Base-by-base conservation (phyloP, 1,140 invertebrate genomes). In the Leptopilina boulardi region DNA sequence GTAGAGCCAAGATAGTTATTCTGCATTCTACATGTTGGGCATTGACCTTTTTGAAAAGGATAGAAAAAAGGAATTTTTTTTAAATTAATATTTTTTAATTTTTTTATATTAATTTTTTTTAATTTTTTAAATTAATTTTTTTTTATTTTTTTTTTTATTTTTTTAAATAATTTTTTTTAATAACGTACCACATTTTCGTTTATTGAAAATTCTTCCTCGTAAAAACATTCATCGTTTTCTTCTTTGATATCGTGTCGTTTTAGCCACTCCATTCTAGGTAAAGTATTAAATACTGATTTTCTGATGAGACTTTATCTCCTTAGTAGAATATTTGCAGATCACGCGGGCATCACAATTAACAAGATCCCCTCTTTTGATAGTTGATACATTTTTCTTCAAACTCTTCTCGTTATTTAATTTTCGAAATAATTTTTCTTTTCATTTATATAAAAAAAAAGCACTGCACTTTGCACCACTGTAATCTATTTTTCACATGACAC, bases 121-220 rank as follows among this genome's bases (percentile, higher is more conserved):
- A n/a, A n/a, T 18, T 30, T 59, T 26, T 11, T 59, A 73, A 75
- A 77, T 77, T 80, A 47, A 51, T 51, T n/a, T n/a, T n/a, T n/a
- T n/a, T n/a, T n/a, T n/a, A n/a, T n/a, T n/a, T n/a, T n/a, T n/a
- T n/a, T n/a, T n/a, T n/a, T n/a, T n/a, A n/a, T n/a, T 30, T 59
- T 26, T 11, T 59, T 73, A 75, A 77, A 78, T 80, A 47, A 51
- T 51, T n/a, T n/a, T n/a, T n/a, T n/a, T n/a, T n/a, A n/a, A n/a
- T 18, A 83, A 89, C 89, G 81, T 91, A 91, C 89, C 89, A 89
- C 89, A 75, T 85, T 89, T 71, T 90, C 89, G 81, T 90, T 87
- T 79, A 89, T 82, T 77, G 87, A 89, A 8, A 73, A 74, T 70
- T 89, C 88, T 76, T 89, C 89, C 51, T 90, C 87, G 78, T 84